phyloP scores from a whole-genome alignment of 2,113 vertebrate genomes.

The Lipotes vexillifer region DNA sequence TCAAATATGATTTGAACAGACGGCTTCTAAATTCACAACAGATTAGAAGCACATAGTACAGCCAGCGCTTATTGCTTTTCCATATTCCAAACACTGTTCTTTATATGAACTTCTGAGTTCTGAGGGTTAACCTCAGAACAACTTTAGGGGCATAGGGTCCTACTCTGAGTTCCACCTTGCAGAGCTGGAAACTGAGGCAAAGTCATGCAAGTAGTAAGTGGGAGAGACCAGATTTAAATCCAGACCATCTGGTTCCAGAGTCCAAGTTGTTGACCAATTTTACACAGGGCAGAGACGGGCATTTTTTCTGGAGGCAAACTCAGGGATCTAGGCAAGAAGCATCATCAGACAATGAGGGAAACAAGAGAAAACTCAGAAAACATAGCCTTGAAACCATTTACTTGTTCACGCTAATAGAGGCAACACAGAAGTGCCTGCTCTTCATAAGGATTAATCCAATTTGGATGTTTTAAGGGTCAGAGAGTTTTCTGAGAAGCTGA shows the following conservation, averaged over 20 bases:
- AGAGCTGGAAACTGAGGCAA: background rate
- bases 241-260: background rate
- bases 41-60: background rate
- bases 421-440: background rate
- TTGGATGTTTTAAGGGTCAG: background rate
- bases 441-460: background rate
- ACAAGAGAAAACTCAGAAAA: background rate
- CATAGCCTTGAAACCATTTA: background rate
- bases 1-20: background rate
- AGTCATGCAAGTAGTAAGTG: background rate
- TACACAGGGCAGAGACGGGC: background rate
- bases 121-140: background rate
- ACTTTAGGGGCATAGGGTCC: background rate
- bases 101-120: background rate
- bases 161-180: background rate
- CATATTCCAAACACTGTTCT: background rate
- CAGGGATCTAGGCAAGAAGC: background rate
- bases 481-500: background rate
- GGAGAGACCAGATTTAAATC: background rate
- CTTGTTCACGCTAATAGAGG: background rate
- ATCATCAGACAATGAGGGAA: background rate
- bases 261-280: background rate
- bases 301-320: background rate
- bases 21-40: background rate
- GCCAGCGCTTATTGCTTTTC: background rate